Base-by-base conservation (phyloP, 92 coral and sea anemone species). In the Siderastrea radians region DNA sequence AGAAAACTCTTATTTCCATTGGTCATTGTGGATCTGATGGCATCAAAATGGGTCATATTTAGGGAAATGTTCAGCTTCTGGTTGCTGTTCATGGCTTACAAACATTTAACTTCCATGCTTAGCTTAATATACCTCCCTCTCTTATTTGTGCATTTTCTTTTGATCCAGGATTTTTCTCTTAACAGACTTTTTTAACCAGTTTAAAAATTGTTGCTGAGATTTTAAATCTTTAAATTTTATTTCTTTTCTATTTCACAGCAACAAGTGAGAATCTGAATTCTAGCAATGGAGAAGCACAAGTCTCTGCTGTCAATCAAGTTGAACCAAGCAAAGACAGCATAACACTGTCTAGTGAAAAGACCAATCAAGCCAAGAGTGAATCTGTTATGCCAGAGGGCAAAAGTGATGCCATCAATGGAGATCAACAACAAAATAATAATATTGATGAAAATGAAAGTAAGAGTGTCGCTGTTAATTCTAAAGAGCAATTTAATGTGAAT, bases 341-440 rank as follows among this genome's bases (percentile, higher is more conserved):
- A 46, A 6, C 78, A 57, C 6, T 4, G 26, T 54, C 78, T 17
- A 82, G 48, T 8, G 77, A 70, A 16, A 82, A 82, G 86, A 48
- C 12, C 58, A 17, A 15, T 69, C 66, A 6, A 44, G 12, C 63
- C 1, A 69, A 81, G 44, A 52, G 9, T 38, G 17, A 61, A 10
- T 78, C 4, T 12, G 60, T 44, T 1, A 60, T n/a, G 10, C 10
- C 87, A 62, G 80, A 49, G 45, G 73, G 16, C 43, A 84, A 84
- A 38, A 78, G 16, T 4, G 64, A 68, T 77, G 11, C 48, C 15
- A 46, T 26, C 10, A 67, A 77, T 53, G 82, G 77, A 8, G 49
- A 54, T n/a, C 72, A 66, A 7, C 83, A 49, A 77, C 55, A 76
- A n/a, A 75, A 76, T 50, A 75, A 76, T 46, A 52, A 66, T 16